Evolutionary conservation across 2,797 vertebrate species (phyloP), one percentile per base, ranked within the genome.

Genomic region (Malurus splendens): DNA sequence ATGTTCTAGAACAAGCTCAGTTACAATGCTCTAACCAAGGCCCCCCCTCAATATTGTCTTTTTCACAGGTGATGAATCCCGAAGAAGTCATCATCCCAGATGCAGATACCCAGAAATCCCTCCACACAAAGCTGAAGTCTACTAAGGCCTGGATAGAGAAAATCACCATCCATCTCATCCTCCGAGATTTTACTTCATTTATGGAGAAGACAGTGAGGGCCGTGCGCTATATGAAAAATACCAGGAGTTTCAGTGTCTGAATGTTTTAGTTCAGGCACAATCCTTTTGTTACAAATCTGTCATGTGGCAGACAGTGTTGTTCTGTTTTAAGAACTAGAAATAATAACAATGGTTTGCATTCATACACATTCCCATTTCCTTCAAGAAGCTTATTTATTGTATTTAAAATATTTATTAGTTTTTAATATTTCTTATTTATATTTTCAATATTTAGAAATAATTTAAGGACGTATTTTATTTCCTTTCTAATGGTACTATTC

Each of bases 151-250:
- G 98, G 98, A 80, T 86, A 15, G 96, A 91, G 56, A 98, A 95
- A 79, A 95, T 97, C 54, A 96, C 68, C 0, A 96, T 90, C 1
- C 96, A 98, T 55, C 93, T 97, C 67, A 97, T 98, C 93, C 96
- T 99, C 79, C 83, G 91, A 33, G 86, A 96, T 18, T 96, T 98
- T 57, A 94, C 89, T 65, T 22, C 70, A 1, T 98, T 98, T 96
- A 96, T 99, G 87, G 84, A 97, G 24, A 96, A 96, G 14, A 90
- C 96, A 8, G 90, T 93, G 82, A 96, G 97, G 56, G 97, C 95
- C 0, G 10, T 98, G 32, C 89, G 92, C 7, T 95, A 84, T 78
- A 68, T 96, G 67, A 94, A 82, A 90, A 89, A 93, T 3, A 86
- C 82, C 83, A 89, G 90, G 94, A 96, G 72, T 86, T 33, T 32